Evolutionary conservation across 2,113 vertebrate genomes (phyloP), one percentile per base, ranked within the genome.

Genomic region (Ictidomys tridecemlineatus): DNA sequence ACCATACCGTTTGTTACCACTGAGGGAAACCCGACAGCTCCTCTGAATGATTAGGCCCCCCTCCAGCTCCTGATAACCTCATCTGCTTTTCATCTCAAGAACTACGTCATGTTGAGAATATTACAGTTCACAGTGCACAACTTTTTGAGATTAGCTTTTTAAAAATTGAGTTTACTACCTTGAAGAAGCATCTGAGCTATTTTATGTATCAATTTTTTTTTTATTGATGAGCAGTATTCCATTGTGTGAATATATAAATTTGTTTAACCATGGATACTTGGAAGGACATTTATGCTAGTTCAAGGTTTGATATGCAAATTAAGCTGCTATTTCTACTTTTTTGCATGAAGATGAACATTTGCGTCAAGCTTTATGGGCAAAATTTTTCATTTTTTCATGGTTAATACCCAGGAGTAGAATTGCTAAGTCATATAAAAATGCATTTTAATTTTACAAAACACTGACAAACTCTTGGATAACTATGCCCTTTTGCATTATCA

Each of bases 361-460:
- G 30, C 67, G 5, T 48, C 32, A 37, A 45, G 8, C 8, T 73
- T 69, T 76, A 22, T 20, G 2, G 79, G 4, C 8, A 91, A 86
- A 84, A 28, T 0, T 69, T 93, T 93, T 84, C 14, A 34, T 28
- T 58, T 48, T 18, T 91, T 12, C 74, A 7, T 69, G 26, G 2
- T 87, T 69, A 90, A 85, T 61, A 74, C 14, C 14, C 7, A 67
- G 24, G 28, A 61, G 3, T 61, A 2, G 24, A 65, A 74, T 87
- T 42, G 2, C 22, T 85, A 5, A 18, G 1, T 24, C 42, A 74
- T 6, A 51, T 32, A 37, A 45, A 37, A 72, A 56, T 69, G 7
- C 7, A 79, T 34, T 74, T 93, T 83, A 74, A 93, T 70, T 73
- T 78, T 13, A 70, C 70, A 61, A 93, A 93, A 30, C 2, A 16